Base-by-base conservation (phyloP, 2,797 vertebrate genomes). In the Kryptolebias ocellatus region DNA sequence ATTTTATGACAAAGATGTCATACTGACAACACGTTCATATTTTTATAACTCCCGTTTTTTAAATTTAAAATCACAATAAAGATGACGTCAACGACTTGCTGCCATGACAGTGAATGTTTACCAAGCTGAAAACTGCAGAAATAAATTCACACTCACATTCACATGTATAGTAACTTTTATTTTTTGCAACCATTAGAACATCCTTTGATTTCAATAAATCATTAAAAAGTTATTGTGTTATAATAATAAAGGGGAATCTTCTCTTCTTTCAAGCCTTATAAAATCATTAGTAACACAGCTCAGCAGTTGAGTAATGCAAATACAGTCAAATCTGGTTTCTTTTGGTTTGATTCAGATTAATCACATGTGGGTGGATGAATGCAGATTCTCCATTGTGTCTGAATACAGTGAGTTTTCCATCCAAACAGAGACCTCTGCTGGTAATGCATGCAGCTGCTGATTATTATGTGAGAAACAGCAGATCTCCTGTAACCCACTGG, bases 391-490 rank as follows among this genome's bases (percentile, higher is more conserved):
- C 20, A 24, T 24, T 24, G 20, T 31, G 50, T 15, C 12, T 51
- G 31, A 1, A 9, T 6, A 4, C 1, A 0, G 1, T 20, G 3
- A 18, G 44, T 66, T 76, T 60, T 28, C 47, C 53, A 37, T 69
- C 54, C 31, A 27, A 60, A 71, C 56, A 50, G 79, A 51, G 87
- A 74, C 87, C 79, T 79, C 87, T 88, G 83, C 74, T 88, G 87
- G 84, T 64, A n/a, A 50, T 29, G 64, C 54, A 11, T 17, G 3
- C 20, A 20, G 34, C 56, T 54, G 52, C 28, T 5, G 14, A n/a
- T 49, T 27, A 17, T 14, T 37, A 50, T 37, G 47, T 24, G 47
- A 56, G 46, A 55, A 9, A 3, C 12, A 20, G 1, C 24, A 42
- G 4, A 20, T 27, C 53, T 10, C 20, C 20, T 46, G 31, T 34